Evolutionary conservation across 2,113 vertebrate genomes (phyloP).

Genomic region (Nycticorax nycticorax): DNA sequence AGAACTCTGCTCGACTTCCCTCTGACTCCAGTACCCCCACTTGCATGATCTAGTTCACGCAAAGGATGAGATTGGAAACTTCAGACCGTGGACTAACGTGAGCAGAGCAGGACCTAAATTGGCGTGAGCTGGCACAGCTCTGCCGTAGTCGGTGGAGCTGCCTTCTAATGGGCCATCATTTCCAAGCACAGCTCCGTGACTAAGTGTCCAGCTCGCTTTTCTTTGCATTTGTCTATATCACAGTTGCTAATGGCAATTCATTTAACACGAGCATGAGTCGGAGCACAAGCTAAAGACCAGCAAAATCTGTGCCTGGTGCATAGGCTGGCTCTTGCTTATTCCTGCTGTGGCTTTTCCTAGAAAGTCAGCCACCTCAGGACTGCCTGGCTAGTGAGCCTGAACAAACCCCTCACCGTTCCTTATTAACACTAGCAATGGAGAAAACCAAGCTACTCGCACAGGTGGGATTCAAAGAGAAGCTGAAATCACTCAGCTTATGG

Average conservation of each 20-base stretch:
- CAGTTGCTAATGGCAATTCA: neutral
- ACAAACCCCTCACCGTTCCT: neutral
- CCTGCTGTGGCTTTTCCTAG: slow-evolving; percentile 13
- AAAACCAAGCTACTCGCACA: neutral
- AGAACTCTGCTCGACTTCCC: neutral
- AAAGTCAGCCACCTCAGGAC: neutral
- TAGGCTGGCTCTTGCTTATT: neutral
- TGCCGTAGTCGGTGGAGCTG: neutral
- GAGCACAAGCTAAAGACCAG: neutral
- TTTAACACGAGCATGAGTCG: neutral
- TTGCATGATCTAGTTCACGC: neutral
- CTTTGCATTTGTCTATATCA: neutral
- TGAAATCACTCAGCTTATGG: neutral
- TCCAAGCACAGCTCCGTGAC: neutral
- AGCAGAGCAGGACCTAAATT: neutral
- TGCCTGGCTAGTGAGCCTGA: neutral
- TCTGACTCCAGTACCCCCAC: neutral
- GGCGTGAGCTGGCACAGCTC: neutral
- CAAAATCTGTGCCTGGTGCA: neutral
- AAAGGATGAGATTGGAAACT: neutral
- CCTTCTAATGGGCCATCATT: neutral
- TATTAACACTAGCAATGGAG: neutral
- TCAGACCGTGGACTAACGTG: rapidly evolving
- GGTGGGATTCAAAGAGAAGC: neutral
- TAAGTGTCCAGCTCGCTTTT: neutral